A percentile compares a stretch with the other conserved stretches of the same genome.
These are phyloP conservation scores for Garra rufa DNA, from an alignment of 2,113 vertebrate species.

Conservation along the genomic window DNA sequence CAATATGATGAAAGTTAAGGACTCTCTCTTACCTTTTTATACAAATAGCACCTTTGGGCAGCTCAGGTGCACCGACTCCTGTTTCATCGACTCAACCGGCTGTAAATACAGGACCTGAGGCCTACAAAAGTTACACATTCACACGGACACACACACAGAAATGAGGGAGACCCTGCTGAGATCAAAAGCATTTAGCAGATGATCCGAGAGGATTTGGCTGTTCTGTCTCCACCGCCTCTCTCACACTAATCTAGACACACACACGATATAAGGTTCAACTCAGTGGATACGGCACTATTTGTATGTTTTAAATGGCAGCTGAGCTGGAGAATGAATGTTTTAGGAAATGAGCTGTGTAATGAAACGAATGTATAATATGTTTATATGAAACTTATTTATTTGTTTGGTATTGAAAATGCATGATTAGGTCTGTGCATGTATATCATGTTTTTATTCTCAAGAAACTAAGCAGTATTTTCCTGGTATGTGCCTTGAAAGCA, in stretches of 20 bases:
- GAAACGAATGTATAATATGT: constrained; percentile 29
- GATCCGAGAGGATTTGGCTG: constrained; percentile 6
- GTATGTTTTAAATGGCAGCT: constrained; percentile 17
- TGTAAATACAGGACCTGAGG: constrained; percentile 95
- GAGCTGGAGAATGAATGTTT: background rate
- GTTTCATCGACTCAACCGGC: constrained; percentile 92
- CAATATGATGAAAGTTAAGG: background rate
- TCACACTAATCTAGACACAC: background rate
- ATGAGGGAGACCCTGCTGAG: background rate
- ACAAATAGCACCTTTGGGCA: constrained; percentile 87
- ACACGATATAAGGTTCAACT: background rate
- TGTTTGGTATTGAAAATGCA: constrained; percentile 17
- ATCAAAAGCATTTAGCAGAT: constrained; percentile 17
- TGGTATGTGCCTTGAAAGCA: constrained; percentile 9
- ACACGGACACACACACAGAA: background rate
- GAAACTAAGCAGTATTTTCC: background rate
- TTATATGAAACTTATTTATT: constrained; percentile 13
- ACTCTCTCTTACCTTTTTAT: background rate
- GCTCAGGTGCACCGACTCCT: constrained; percentile 86
- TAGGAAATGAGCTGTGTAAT: background rate
- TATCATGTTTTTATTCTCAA: background rate
- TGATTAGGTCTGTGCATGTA: background rate
- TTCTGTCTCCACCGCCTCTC: background rate
- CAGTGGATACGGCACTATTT: background rate
- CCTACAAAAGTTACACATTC: background rate